Evolutionary conservation across 2,113 vertebrate genomes (phyloP).

Genomic region (Romanogobio albipinnatus): DNA sequence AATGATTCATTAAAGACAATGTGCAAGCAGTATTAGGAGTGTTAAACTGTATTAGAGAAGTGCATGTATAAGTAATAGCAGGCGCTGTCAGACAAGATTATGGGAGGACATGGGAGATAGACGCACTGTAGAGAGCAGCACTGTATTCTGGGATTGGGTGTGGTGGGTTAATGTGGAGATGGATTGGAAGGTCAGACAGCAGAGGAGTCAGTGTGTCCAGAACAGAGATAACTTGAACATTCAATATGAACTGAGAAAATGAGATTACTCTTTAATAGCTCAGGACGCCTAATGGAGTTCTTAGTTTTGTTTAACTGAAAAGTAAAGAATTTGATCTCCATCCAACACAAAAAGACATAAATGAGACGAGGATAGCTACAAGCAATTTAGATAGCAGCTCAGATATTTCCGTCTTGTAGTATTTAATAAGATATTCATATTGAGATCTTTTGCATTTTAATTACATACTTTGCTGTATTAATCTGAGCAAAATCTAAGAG

Average conservation of each 20-base stretch:
- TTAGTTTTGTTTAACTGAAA: not conserved
- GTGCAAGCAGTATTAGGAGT: not conserved
- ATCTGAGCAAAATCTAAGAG: not conserved
- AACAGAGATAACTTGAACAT: not conserved
- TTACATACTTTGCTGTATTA: not conserved
- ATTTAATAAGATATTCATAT: not conserved
- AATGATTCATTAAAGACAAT: not conserved
- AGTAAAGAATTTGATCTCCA: not conserved
- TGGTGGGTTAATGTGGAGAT: not conserved
- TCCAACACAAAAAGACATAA: not conserved
- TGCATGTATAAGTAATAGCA: not conserved
- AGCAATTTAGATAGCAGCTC: not conserved
- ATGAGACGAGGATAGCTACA: not conserved
- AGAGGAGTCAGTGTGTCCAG: conserved; percentile 24
- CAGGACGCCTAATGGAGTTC: not conserved
- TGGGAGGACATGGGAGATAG: not conserved
- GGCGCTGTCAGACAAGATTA: not conserved
- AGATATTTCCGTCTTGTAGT: not conserved
- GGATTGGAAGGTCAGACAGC: not conserved
- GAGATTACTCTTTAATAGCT: not conserved
- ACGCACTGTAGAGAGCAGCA: not conserved
- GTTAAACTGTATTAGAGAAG: not conserved
- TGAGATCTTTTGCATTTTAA: not conserved
- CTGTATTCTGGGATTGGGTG: conserved; percentile 22
- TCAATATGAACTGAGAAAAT: not conserved